Evolutionary conservation across 2,888 invertebrate genomes (phyloP).

Genomic region (Macrosiphum euphorbiae): DNA sequence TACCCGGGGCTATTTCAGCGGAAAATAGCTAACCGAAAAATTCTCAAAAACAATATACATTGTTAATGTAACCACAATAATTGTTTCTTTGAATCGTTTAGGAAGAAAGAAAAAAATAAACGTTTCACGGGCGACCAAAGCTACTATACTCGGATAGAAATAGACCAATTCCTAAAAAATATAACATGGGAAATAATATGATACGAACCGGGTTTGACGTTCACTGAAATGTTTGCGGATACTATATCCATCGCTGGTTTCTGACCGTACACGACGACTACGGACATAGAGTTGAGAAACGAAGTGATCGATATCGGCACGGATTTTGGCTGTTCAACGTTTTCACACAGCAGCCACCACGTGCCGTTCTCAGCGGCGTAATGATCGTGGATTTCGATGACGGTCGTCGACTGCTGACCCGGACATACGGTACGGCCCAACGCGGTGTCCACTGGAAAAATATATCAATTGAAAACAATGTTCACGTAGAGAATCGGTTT

Average conservation of each 20-base stretch:
- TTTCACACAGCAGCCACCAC: slow-evolving; percentile 77
- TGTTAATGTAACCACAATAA: background rate
- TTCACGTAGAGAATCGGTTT: background rate
- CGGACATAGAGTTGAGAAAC: slow-evolving; percentile 77
- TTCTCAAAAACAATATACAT: background rate
- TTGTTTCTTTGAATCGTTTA: background rate
- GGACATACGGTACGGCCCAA: slow-evolving; percentile 64
- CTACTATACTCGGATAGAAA: background rate
- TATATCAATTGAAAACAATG: background rate
- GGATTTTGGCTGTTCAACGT: slow-evolving; percentile 67
- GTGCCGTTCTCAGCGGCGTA: slow-evolving; percentile 81
- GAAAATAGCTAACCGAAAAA: background rate
- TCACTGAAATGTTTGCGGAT: slow-evolving; percentile 77
- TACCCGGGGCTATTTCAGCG: background rate
- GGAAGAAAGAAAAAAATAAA: background rate
- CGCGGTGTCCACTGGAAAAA: slow-evolving; percentile 62
- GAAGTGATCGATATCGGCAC: slow-evolving; percentile 75
- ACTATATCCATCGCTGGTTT: slow-evolving; percentile 70
- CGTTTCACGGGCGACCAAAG: background rate
- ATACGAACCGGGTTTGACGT: slow-evolving; percentile 74
- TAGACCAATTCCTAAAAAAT: background rate
- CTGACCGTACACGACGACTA: slow-evolving; percentile 72
- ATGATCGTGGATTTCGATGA: slow-evolving; percentile 77
- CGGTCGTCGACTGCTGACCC: slow-evolving; percentile 70
- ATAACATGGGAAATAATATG: background rate